Conservation (phyloP, 64 coral and sea anemone species). For the Montipora efflorescens region DNA sequence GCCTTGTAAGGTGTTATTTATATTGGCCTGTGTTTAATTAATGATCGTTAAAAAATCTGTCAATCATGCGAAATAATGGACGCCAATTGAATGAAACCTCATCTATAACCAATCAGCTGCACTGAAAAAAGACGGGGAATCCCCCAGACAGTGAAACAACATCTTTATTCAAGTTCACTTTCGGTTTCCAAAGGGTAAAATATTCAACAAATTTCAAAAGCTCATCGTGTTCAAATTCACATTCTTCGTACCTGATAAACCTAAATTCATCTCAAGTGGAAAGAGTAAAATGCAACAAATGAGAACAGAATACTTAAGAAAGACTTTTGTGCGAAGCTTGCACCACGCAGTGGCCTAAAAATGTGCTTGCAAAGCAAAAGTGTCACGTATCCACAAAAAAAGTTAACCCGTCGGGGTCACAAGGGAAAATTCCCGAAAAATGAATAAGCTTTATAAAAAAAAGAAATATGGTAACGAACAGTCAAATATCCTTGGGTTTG, state of each 20-base stretch:
- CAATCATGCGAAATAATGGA: too few relatives aligned
- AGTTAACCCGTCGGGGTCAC: neutral
- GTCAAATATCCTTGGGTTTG: neutral
- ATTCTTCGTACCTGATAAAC: neutral
- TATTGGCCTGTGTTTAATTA: too few relatives aligned
- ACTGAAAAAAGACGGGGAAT: neutral
- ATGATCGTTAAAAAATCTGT: too few relatives aligned
- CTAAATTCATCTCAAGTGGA: neutral
- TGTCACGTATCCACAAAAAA: neutral
- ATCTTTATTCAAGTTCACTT: neutral
- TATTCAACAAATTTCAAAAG: neutral
- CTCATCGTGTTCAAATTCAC: neutral
- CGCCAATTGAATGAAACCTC: too few relatives aligned
- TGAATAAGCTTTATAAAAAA: neutral
- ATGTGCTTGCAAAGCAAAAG: neutral
- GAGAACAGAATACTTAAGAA: neutral
- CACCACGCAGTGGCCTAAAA: neutral
- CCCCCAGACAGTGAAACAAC: neutral
- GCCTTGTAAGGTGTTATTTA: too few relatives aligned
- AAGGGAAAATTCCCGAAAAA: conserved; percentile 1
- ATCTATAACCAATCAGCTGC: too few relatives aligned
- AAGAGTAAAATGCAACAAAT: neutral
- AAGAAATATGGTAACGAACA: neutral
- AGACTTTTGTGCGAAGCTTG: too few relatives aligned
- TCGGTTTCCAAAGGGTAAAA: neutral